These are phyloP conservation scores for Malacoctenus gilli DNA, from an alignment of 2,797 vertebrate species.

Conservation along the genomic window DNA sequence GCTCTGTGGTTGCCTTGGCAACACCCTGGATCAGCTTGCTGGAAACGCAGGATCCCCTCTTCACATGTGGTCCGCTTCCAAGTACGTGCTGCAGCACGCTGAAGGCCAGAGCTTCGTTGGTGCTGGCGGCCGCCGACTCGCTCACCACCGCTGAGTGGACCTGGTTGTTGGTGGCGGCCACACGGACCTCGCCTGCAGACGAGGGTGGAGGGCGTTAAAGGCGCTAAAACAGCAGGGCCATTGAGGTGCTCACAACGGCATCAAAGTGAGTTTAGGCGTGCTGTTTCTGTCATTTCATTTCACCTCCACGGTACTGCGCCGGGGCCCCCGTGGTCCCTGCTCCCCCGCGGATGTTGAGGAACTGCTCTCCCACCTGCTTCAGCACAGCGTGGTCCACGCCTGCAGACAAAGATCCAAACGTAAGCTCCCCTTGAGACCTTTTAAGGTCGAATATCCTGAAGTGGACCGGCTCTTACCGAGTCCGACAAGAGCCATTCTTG, in stretches of 20 bases:
- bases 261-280: too few species aligned
- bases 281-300: constrained; percentile 7
- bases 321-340: constrained; percentile 82
- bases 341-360: constrained; percentile 94
- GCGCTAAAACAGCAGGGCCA: too few species aligned
- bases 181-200: constrained; percentile 86
- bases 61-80: constrained; percentile 89
- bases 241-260: too few species aligned
- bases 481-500: constrained; percentile 94
- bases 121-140: constrained; percentile 82
- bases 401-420: too few species aligned
- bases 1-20: constrained; percentile 83
- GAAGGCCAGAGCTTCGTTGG: constrained; percentile 86
- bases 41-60: constrained; percentile 85
- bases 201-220: not conserved
- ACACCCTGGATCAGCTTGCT: constrained; percentile 85
- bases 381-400: constrained; percentile 90
- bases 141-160: constrained; percentile 89
- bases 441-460: not conserved
- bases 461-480: constrained; percentile 81
- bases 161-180: constrained; percentile 77
- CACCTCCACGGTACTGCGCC: constrained; percentile 90
- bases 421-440: not conserved
- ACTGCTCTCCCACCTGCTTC: constrained; percentile 93
- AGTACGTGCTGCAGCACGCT: constrained; percentile 92